These are phyloP conservation scores for Podabrus alpinus DNA, from an alignment of 2,888 invertebrate species.

Conservation along the genomic window DNA sequence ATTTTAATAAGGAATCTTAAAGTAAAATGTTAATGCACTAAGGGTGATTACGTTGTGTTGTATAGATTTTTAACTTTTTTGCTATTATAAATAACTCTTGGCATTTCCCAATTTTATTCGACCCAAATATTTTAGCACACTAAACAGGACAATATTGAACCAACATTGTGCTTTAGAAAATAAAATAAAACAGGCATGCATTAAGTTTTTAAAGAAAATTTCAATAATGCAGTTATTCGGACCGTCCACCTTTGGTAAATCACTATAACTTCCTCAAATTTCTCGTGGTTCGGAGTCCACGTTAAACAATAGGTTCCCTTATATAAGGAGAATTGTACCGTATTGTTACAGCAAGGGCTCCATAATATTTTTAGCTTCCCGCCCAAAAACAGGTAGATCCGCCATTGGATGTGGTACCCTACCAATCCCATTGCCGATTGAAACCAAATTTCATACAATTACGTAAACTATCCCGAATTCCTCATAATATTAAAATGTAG, in stretches of 20 bases:
- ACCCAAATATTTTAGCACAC: not conserved
- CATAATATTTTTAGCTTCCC: not conserved
- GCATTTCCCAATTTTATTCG: not conserved
- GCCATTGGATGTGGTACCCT: not conserved
- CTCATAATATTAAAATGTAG: not conserved
- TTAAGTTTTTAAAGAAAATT: no score
- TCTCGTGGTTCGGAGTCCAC: no score
- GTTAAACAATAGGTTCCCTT: no score
- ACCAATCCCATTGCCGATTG: not conserved
- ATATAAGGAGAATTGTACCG: no score
- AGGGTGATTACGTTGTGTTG: not conserved
- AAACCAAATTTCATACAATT: not conserved
- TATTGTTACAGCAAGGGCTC: no score
- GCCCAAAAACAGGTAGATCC: not conserved
- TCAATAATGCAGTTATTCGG: no score
- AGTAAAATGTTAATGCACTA: not conserved
- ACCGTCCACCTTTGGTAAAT: no score
- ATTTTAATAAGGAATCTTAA: not conserved
- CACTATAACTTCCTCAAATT: no score
- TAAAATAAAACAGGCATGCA: not conserved
- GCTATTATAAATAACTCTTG: not conserved
- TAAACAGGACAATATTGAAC: not conserved
- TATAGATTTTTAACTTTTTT: not conserved
- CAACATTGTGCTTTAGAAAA: not conserved
- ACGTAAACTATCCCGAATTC: not conserved